Conservation (phyloP, 2,113 vertebrate genomes). For the Anser brachyrhynchus region DNA sequence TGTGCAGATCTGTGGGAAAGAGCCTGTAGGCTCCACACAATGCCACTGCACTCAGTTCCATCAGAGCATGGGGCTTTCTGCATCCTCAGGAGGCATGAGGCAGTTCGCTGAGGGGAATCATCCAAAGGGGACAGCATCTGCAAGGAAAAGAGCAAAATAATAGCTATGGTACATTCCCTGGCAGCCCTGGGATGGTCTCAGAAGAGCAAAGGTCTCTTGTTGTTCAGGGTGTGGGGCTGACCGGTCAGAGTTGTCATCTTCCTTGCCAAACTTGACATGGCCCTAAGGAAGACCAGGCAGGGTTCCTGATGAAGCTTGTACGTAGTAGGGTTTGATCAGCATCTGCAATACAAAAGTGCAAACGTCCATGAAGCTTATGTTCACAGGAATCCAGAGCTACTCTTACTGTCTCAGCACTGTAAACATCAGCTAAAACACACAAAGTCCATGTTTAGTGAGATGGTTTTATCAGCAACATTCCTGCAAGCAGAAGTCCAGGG, state of each 20-base stretch:
- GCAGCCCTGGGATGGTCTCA: not conserved
- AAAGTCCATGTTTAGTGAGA: conserved; percentile 15
- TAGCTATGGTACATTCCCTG: not conserved
- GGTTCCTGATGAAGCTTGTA: not conserved
- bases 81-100: not conserved
- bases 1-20: not conserved
- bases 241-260: not conserved
- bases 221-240: not conserved
- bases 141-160: not conserved
- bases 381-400: conserved; percentile 1
- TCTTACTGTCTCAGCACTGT: not conserved
- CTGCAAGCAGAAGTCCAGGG: conserved; percentile 52
- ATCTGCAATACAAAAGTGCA: not conserved
- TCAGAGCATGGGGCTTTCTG: not conserved
- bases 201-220: not conserved
- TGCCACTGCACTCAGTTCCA: accelerated
- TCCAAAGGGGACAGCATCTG: not conserved
- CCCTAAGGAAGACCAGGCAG: not conserved
- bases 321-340: not conserved
- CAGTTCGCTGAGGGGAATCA: not conserved
- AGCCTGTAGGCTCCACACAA: not conserved
- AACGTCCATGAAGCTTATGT: not conserved
- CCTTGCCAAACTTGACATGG: not conserved
- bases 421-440: conserved; percentile 45
- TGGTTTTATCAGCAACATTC: conserved; percentile 68